Base-by-base conservation (phyloP, 2,888 invertebrate species). In the Chirona hameri region DNA sequence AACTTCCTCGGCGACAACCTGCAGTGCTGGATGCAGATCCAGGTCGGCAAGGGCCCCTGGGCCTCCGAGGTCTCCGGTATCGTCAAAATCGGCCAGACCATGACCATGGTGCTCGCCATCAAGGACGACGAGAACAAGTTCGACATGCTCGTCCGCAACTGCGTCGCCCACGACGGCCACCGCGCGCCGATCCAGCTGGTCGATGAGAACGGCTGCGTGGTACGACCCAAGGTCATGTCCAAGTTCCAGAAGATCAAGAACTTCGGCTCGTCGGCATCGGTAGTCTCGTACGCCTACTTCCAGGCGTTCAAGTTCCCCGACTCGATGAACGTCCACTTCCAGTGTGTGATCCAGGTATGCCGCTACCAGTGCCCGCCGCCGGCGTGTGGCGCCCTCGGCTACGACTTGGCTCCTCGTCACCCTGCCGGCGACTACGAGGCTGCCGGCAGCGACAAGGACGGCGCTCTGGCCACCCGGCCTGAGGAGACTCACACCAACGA, bases 21-120 rank as follows among this genome's bases (percentile, higher is more conserved):
- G 86, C 96, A 97, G 88, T 97, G 97, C 89, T 97, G 97, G 97
- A 97, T 97, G 97, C 97, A 97, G 89, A 97, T 97, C 86, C 97
- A 97, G 89, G 95, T 96, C 5, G 96, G 96, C 79, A 96, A 95
- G 87, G 96, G 96, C 31, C 97, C 97, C 0, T 97, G 97, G 96
- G 96, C 97, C 18, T 95, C 96, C 0, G 97, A 97, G 89, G 97
- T 97, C 0, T 95, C 96, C 0, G 97, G 97, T 0, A 90, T 97
- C 81, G 97, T 97, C 0, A 97, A 97, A 89, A 97, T 97, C 83
- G 97, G 97, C 0, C 97, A 97, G 88, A 97, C 97, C 0, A 96
- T 97, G 96, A 97, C 97, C 24, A 97, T 97, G 96, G 97, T 97
- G 4, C 89, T 97, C 84, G 97, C 97, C 69, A 97, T 97, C 86